Base-by-base conservation (phyloP, 2,113 vertebrate genomes). In the Solea solea region DNA sequence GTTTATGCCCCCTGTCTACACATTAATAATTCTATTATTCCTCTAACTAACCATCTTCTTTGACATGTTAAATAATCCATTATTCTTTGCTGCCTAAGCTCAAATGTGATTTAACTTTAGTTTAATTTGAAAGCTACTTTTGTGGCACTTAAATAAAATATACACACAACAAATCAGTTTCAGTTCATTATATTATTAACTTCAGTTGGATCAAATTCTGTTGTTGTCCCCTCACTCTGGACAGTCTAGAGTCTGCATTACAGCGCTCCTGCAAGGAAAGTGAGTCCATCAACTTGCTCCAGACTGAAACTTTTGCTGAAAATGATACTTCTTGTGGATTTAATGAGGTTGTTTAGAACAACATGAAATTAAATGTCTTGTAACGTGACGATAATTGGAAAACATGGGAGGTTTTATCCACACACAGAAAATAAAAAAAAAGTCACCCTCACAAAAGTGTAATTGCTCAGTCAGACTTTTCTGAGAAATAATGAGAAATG, bases 191-290 rank as follows among this genome's bases (percentile, higher is more conserved):
- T 21, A 21, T 21, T 34, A 11, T 51, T 3, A 8, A 6, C 2
- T 9, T 53, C 52, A 0, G 49, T 51, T 9, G 2, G 0, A 51
- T 14, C 42, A 8, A 9, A 44, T 44, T 44, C 10, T 44, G 4
- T 44, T 52, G n/a, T 25, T 12, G 50, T 52, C 16, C 50, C 52
- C 5, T 12, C 25, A 54, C 25, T 0, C 25, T 41, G 11, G 0
- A 42, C 4, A 28, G 3, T 34, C 3, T 13, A 45, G 13, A 16
- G 50, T 28, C 7, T 50, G 40, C 58, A 49, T 64, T 48, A 48
- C 62, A 79, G 61, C 27, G 63, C 82, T 52, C 8, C 40, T 14
- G 58, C 2, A 5, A 42, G 56, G 46, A 6, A 40, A 54, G 57
- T 61, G 7, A 16, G 12, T 44, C 5, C 34, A 56, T 72, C 60